phyloP scores from a whole-genome alignment of 2,888 invertebrate species.

The Micoletzkya japonica region DNA sequence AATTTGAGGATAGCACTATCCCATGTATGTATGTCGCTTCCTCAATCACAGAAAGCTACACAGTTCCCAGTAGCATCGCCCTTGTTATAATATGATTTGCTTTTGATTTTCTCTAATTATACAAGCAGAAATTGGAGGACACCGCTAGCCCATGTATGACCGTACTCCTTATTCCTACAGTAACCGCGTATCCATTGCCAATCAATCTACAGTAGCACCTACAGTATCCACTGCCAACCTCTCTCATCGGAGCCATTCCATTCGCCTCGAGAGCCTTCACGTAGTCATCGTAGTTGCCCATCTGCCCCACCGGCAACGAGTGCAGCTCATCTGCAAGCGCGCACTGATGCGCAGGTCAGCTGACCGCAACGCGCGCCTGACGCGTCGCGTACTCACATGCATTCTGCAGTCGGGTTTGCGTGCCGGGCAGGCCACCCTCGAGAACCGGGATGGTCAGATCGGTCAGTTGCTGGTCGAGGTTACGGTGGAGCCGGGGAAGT shows the following conservation, averaged over 20 bases:
- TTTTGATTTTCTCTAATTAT: no score
- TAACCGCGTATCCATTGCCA: not conserved
- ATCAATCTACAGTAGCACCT: not conserved
- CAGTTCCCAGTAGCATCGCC: no score
- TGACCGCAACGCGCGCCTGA: slow-evolving; percentile 8
- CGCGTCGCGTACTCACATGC: slow-evolving; percentile 69
- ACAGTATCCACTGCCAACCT: slow-evolving; percentile 9
- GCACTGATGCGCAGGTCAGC: not conserved
- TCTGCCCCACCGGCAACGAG: slow-evolving; percentile 91
- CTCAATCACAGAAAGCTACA: no score
- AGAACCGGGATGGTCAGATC: slow-evolving; percentile 41
- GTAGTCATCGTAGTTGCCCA: slow-evolving; percentile 99
- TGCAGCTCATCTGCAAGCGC: slow-evolving; percentile 79
- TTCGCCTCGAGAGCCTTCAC: slow-evolving; percentile 77
- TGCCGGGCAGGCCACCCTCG: slow-evolving; percentile 71
- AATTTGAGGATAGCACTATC: no score
- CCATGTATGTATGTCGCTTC: no score
- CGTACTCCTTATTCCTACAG: not conserved
- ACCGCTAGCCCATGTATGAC: not conserved
- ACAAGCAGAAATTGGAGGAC: no score
- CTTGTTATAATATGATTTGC: no score
- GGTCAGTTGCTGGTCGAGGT: slow-evolving; percentile 70
- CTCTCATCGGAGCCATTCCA: slow-evolving; percentile 44
- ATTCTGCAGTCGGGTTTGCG: slow-evolving; percentile 78
- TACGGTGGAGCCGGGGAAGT: slow-evolving; percentile 88